Conservation (phyloP, 1,140 invertebrate genomes). For the Hypsibius dujardini region DNA sequence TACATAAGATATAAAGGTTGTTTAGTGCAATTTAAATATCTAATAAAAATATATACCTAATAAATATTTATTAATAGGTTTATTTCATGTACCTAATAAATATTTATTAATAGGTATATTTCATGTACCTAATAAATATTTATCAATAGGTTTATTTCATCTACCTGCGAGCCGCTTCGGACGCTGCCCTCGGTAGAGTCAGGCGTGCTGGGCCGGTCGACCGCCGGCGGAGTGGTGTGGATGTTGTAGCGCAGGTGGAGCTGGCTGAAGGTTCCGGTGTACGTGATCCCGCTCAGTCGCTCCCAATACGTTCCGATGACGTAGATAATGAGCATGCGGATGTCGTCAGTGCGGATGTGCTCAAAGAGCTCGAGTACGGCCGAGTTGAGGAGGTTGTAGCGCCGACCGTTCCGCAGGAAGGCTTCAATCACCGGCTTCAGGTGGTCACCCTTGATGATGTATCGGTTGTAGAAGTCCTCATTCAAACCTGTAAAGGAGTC, state of each 20-base stretch:
- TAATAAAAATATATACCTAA: neutral
- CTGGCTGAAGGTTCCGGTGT: constrained; percentile 13
- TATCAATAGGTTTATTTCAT: neutral
- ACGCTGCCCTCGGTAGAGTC: neutral
- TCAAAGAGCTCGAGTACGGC: constrained; percentile 98
- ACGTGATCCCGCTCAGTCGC: constrained; percentile 44
- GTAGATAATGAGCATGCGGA: neutral
- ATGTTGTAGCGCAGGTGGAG: constrained; percentile 8
- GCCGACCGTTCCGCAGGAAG: constrained; percentile 82
- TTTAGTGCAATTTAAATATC: no score
- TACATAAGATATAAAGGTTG: no score
- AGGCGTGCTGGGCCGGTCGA: constrained; percentile 19
- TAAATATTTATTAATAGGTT: neutral
- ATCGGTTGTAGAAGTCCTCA: constrained; percentile 92
- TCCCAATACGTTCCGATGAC: constrained; percentile 7
- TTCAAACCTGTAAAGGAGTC: constrained; percentile 47
- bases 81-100: neutral
- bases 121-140: neutral
- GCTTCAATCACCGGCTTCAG: constrained; percentile 89
- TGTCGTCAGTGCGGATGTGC: constrained; percentile 49
- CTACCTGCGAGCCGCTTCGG: constrained; percentile 12
- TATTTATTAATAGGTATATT: neutral
- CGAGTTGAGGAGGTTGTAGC: constrained; percentile 95
- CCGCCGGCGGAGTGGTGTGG: constrained; percentile 17
- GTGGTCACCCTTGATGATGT: constrained; percentile 86